Evolutionary conservation across 2,888 invertebrate species (phyloP).

Genomic region (Caenorhabditis auriculariae): DNA sequence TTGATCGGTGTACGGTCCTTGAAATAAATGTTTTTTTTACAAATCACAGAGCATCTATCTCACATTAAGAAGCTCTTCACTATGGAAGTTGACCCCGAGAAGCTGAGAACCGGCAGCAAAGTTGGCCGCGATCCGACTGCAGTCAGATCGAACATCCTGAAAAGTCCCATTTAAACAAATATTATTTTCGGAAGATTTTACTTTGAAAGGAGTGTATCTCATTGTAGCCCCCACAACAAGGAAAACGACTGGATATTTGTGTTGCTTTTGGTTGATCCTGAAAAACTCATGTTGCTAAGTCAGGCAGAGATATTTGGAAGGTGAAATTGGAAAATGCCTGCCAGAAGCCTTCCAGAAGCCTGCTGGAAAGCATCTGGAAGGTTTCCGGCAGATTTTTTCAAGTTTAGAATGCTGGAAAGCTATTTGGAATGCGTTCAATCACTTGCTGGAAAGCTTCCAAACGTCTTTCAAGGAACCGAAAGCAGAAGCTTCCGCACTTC

Average conservation of each 20-base stretch:
- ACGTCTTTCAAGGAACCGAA: neutral
- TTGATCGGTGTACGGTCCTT: constrained; percentile 39
- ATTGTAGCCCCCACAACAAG: constrained; percentile 79
- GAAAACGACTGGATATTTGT: constrained; percentile 93
- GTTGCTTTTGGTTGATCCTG: constrained; percentile 85
- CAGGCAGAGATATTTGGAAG: too few relatives aligned
- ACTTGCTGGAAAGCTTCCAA: too few relatives aligned
- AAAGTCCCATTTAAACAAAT: neutral
- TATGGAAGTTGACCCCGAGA: constrained; percentile 83
- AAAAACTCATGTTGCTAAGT: constrained; percentile 11
- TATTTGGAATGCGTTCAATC: neutral
- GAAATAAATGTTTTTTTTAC: constrained; percentile 1
- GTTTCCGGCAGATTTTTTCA: too few relatives aligned
- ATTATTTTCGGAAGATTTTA: neutral
- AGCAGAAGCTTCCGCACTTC: neutral
- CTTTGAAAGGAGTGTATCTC: constrained; percentile 69
- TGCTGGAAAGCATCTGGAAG: neutral
- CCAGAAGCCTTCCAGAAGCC: neutral
- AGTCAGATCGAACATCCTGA: constrained; percentile 42
- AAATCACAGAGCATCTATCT: constrained; percentile 71
- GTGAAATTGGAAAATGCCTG: too few relatives aligned
- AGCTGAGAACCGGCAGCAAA: constrained; percentile 54
- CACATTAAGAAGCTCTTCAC: constrained; percentile 82
- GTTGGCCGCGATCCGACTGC: constrained; percentile 52
- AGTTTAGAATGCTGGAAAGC: neutral